Conservation (phyloP, 2,113 vertebrate genomes). For the Okapia johnstoni region DNA sequence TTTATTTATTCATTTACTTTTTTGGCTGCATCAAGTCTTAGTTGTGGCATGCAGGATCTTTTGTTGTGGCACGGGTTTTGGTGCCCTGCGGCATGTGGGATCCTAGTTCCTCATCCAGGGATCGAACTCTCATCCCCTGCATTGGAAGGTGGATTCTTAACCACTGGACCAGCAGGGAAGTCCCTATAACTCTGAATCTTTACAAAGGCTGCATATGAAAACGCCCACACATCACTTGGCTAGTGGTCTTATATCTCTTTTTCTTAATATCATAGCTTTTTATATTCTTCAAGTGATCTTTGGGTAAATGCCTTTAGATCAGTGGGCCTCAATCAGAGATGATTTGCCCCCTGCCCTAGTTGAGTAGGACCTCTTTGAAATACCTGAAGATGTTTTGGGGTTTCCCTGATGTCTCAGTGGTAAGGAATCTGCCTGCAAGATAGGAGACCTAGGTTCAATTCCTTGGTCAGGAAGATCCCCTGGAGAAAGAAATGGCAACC, state of each 20-base stretch:
- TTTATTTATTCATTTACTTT: not conserved
- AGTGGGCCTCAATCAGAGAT: not conserved
- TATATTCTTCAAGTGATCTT: not conserved
- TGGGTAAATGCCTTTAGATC: not conserved
- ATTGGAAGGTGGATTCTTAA: not conserved
- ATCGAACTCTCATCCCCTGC: rapidly evolving
- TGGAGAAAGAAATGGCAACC: not conserved
- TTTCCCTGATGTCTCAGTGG: not conserved
- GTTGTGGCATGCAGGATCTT: not conserved
- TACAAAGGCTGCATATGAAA: not conserved
- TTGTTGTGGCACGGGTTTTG: not conserved
- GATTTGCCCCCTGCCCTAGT: no score
- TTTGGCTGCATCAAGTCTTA: not conserved
- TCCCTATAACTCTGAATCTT: not conserved
- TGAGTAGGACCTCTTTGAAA: not conserved
- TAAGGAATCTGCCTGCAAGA: not conserved
- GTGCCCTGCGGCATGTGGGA: not conserved
- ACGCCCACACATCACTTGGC: not conserved
- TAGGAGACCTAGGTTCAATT: not conserved
- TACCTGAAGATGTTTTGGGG: not conserved
- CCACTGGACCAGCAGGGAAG: not conserved
- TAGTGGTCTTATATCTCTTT: not conserved
- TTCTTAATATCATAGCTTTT: not conserved
- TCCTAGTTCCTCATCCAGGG: not conserved
- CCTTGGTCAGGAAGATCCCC: not conserved